Evolutionary conservation across 2,888 invertebrate species (phyloP).

Genomic region (Calameuta pallipes): DNA sequence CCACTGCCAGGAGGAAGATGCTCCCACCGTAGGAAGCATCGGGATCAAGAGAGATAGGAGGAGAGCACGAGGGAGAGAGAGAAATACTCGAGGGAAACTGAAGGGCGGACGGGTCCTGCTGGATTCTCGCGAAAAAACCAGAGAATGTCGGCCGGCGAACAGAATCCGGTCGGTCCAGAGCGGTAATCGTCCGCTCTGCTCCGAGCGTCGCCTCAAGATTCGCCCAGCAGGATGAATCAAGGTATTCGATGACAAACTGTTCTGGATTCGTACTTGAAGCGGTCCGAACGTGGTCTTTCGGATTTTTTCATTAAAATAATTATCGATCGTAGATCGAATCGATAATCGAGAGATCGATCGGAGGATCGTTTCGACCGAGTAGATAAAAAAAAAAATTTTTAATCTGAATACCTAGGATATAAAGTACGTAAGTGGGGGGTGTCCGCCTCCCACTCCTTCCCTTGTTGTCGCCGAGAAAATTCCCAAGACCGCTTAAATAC

Average conservation of each 20-base stretch:
- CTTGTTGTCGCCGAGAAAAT: conserved; percentile 21
- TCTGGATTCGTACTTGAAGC: neutral
- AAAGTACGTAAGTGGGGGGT: neutral
- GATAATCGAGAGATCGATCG: conserved; percentile 27
- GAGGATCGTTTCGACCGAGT: neutral
- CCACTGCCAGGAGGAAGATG: neutral
- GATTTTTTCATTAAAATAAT: neutral
- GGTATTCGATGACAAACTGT: neutral
- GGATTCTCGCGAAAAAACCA: conserved; percentile 46
- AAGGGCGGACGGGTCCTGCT: conserved; percentile 24
- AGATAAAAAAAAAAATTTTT: conserved; percentile 29
- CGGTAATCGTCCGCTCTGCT: conserved; percentile 3
- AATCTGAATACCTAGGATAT: conserved; percentile 31
- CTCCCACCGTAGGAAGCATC: neutral
- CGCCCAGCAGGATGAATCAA: neutral
- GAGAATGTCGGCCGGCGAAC: conserved; percentile 45
- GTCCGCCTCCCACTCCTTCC: neutral
- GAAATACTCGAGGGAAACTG: conserved; percentile 12
- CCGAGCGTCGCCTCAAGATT: neutral
- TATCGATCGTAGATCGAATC: neutral
- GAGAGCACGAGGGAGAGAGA: conserved; percentile 10
- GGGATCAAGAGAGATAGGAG: conserved; percentile 1
- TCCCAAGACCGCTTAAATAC: conserved; percentile 45
- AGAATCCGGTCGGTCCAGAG: conserved; percentile 4
- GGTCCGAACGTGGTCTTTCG: neutral